These are phyloP conservation scores for Pseudomyrmex dendroicus DNA, from an alignment of 1,140 invertebrate genomes.

Conservation along the genomic window DNA sequence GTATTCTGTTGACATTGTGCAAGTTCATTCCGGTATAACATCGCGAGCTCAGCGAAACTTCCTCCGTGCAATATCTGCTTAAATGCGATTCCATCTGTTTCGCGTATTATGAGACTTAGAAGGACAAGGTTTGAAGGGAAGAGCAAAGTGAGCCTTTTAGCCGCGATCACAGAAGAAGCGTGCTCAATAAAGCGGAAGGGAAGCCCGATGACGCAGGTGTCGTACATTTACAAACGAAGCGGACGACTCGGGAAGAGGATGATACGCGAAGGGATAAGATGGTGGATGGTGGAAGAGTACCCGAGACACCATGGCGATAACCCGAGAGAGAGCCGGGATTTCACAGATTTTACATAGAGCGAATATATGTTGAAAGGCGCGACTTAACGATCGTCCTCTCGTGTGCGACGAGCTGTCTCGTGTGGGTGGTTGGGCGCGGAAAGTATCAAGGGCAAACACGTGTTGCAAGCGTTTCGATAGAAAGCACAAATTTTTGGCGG, in stretches of 20 bases:
- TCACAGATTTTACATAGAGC: constrained; percentile 38
- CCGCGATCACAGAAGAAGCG: constrained; percentile 11
- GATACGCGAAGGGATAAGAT: neutral
- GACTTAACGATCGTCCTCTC: constrained; percentile 43
- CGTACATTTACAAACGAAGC: constrained; percentile 22
- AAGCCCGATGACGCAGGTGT: constrained; percentile 46
- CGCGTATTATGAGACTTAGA: constrained; percentile 4
- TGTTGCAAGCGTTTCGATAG: constrained; percentile 27
- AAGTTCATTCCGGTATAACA: neutral
- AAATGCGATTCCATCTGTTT: constrained; percentile 8
- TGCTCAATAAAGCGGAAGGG: constrained; percentile 50
- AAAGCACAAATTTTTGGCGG: constrained; percentile 26
- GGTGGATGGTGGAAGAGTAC: neutral
- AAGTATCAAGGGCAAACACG: constrained; percentile 49
- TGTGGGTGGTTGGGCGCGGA: neutral
- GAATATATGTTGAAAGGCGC: constrained; percentile 29
- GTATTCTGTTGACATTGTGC: neutral
- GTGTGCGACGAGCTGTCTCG: constrained; percentile 7
- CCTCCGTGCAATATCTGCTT: neutral
- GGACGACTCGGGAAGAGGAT: neutral
- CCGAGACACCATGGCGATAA: constrained; percentile 27
- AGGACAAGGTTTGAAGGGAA: neutral
- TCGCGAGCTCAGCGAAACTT: neutral
- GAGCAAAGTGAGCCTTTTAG: constrained; percentile 14
- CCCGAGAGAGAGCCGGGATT: neutral